A percentile compares a stretch with the other conserved stretches of the same genome.
Evolutionary conservation across 2,797 vertebrate species (phyloP).

Genomic region (Carcharodon carcharias): DNA sequence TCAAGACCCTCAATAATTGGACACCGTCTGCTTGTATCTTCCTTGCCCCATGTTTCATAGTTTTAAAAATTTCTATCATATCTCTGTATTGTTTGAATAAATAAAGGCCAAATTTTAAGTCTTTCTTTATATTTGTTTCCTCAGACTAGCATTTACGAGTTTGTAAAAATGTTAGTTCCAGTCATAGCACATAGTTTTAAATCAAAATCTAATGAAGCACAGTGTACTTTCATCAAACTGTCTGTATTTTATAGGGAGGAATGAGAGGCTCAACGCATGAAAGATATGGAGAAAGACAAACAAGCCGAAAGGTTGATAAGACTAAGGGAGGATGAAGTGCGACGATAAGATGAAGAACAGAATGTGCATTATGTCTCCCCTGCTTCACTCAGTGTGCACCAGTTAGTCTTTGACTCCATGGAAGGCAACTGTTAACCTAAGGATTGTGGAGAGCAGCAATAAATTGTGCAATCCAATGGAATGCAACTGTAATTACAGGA

Average conservation of each 20-base stretch:
- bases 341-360: conserved; percentile 39
- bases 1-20: no score
- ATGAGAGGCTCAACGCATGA: conserved; percentile 30
- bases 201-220: background rate
- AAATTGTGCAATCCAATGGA: background rate
- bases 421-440: background rate
- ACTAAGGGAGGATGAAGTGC: conserved; percentile 39
- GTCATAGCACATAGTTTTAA: background rate
- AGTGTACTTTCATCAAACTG: background rate
- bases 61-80: no score
- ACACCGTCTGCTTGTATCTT: no score
- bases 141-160: background rate
- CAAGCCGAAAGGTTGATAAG: conserved; percentile 33
- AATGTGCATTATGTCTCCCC: background rate
- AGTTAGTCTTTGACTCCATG: background rate
- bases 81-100: no score
- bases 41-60: no score
- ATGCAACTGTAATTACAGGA: background rate
- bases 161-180: background rate
- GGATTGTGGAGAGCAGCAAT: background rate
- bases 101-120: no score
- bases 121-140: no score
- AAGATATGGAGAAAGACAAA: background rate
- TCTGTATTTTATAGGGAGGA: conserved; percentile 40
- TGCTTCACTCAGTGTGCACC: background rate